Evolutionary conservation across 1,140 invertebrate genomes (phyloP).

Genomic region (Ectropis grisescens): DNA sequence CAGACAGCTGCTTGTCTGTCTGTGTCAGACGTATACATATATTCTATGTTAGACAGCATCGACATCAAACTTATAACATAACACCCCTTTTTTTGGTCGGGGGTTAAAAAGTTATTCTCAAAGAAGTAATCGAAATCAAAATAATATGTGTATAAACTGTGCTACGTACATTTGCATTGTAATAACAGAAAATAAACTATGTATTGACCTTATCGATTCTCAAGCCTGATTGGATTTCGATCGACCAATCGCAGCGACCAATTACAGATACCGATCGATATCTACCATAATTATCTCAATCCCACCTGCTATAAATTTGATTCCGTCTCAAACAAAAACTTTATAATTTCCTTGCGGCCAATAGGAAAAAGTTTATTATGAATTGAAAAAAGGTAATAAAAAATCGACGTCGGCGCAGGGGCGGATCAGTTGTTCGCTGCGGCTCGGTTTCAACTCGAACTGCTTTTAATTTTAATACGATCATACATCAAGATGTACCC

Average conservation of each 20-base stretch:
- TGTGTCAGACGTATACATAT: no score
- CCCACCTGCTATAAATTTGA: conserved; percentile 62
- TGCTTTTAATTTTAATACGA: conserved; percentile 23
- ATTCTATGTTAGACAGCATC: no score
- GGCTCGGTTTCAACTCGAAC: conserved; percentile 23
- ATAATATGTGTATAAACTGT: no score
- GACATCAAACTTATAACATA: no score
- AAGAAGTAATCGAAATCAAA: no score
- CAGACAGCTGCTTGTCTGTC: no score
- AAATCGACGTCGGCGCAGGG: conserved; percentile 32
- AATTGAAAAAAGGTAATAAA: conserved; percentile 35
- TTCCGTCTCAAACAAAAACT: conserved; percentile 24
- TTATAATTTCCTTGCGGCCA: conserved; percentile 50
- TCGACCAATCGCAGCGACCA: conserved; percentile 35
- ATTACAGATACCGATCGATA: conserved; percentile 40
- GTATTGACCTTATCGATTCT: conserved; percentile 15
- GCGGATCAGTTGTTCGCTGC: conserved; percentile 29
- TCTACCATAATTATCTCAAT: conserved; percentile 17
- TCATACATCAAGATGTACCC: no score
- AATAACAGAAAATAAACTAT: no score
- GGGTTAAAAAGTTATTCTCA: no score
- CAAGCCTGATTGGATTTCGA: conserved; percentile 14
- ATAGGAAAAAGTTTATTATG: conserved; percentile 61
- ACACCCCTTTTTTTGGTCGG: no score
- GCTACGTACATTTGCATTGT: no score